Conservation (phyloP, 2,113 vertebrate species). For the Halichoerus grypus region DNA sequence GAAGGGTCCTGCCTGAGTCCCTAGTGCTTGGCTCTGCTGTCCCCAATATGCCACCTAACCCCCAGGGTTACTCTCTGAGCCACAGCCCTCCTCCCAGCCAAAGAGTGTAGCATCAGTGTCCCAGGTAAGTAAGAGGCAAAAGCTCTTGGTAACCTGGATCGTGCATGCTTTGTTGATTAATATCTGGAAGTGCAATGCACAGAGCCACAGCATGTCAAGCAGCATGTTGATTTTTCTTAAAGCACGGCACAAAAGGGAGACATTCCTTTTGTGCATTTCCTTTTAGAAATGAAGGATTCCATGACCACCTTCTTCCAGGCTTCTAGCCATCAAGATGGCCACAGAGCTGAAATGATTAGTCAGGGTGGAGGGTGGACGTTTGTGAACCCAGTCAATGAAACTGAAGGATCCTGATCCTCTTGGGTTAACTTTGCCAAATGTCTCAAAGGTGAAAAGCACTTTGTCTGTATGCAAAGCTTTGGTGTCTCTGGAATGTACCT, state of each 20-base stretch:
- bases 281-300: conserved; percentile 63
- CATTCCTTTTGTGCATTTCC: conserved; percentile 65
- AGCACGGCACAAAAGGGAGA: conserved; percentile 69
- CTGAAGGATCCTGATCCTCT: conserved; percentile 56
- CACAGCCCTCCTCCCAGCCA: conserved; percentile 39
- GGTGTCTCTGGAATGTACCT: conserved; percentile 72
- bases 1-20: not conserved
- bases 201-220: conserved; percentile 62
- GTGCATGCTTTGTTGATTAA: conserved; percentile 74
- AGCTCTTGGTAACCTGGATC: not conserved
- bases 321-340: conserved; percentile 56
- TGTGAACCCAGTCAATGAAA: conserved; percentile 54
- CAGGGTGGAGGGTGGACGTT: conserved; percentile 56
- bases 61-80: conserved; percentile 18
- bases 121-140: conserved; percentile 81
- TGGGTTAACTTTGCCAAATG: conserved; percentile 50
- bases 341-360: conserved; percentile 63
- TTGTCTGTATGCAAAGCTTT: conserved; percentile 68
- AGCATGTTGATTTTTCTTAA: conserved; percentile 72
- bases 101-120: conserved; percentile 41
- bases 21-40: not conserved
- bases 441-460: conserved; percentile 63
- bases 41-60: not conserved
- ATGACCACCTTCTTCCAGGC: conserved; percentile 62
- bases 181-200: conserved; percentile 13